Conservation (phyloP, 1,140 invertebrate species). For the Zaprionus inermis region DNA sequence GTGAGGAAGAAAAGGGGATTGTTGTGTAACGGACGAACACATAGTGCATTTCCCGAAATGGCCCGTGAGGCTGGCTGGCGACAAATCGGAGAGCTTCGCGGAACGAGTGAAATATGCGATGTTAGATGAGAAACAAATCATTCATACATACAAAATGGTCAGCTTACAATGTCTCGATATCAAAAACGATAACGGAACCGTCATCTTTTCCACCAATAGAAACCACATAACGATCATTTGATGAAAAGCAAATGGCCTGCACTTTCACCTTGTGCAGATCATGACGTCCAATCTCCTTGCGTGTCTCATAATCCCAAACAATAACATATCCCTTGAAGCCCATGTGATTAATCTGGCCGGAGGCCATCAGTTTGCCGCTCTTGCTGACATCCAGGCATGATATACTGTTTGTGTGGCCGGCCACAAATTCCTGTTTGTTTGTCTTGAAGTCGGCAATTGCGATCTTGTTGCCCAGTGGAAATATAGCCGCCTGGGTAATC, state of each 20-base stretch:
- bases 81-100: constrained; percentile 86
- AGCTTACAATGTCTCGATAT: constrained; percentile 86
- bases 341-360: constrained; percentile 95
- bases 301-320: constrained; percentile 92
- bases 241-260: constrained; percentile 92
- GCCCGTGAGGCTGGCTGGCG: constrained; percentile 88
- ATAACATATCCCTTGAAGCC: constrained; percentile 95
- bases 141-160: not conserved
- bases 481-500: constrained; percentile 90
- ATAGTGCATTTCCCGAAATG: constrained; percentile 88
- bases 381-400: constrained; percentile 91
- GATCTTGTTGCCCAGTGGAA: constrained; percentile 93
- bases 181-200: constrained; percentile 91
- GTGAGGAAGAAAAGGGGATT: constrained; percentile 88
- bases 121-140: not conserved
- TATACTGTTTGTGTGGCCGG: constrained; percentile 93
- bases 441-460: constrained; percentile 90
- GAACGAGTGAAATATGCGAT: not conserved
- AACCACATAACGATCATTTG: constrained; percentile 91
- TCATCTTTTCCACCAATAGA: constrained; percentile 95
- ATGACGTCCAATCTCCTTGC: constrained; percentile 87
- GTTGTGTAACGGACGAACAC: constrained; percentile 86
- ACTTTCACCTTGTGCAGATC: constrained; percentile 94
- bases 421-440: constrained; percentile 90
- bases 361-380: constrained; percentile 91